Evolutionary conservation across 2,113 vertebrate genomes (phyloP).

Genomic region (Thamnaconus septentrionalis): DNA sequence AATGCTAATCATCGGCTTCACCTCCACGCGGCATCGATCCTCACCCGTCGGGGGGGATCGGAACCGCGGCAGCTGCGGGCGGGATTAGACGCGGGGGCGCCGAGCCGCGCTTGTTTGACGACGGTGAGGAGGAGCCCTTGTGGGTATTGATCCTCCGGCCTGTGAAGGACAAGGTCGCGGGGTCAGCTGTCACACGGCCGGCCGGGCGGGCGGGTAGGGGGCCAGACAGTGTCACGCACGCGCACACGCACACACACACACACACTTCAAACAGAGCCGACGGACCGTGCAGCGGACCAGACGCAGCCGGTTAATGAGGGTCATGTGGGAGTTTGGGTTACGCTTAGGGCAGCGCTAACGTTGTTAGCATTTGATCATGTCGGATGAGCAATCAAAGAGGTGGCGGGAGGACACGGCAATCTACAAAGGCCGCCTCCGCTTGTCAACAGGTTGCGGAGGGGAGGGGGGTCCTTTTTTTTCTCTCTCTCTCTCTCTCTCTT

Average conservation of each 20-base stretch:
- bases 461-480: conserved; percentile 31
- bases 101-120: conserved; percentile 43
- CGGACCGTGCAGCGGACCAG: conserved; percentile 35
- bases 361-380: conserved; percentile 61
- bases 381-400: conserved; percentile 33
- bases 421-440: conserved; percentile 46
- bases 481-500: background rate
- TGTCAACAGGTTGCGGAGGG: conserved; percentile 31
- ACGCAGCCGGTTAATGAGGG: conserved; percentile 54
- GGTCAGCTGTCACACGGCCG: conserved; percentile 61
- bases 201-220: background rate
- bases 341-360: conserved; percentile 50
- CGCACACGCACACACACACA: conserved; percentile 43
- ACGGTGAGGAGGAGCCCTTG: conserved; percentile 40
- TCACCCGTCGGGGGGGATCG: background rate
- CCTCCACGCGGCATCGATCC: conserved; percentile 49
- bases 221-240: too few relatives aligned
- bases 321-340: conserved; percentile 54
- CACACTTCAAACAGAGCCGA: conserved; percentile 63
- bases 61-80: conserved; percentile 29
- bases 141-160: conserved; percentile 61
- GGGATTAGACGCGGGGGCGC: conserved; percentile 10
- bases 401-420: conserved; percentile 37
- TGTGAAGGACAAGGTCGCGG: conserved; percentile 64
- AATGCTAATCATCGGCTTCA: conserved; percentile 58